Evolutionary conservation across 30 jellyfish, hydroid and myxozoan genomes (phyloP).

Genomic region (Aurelia aurita complex sp. Pacific): DNA sequence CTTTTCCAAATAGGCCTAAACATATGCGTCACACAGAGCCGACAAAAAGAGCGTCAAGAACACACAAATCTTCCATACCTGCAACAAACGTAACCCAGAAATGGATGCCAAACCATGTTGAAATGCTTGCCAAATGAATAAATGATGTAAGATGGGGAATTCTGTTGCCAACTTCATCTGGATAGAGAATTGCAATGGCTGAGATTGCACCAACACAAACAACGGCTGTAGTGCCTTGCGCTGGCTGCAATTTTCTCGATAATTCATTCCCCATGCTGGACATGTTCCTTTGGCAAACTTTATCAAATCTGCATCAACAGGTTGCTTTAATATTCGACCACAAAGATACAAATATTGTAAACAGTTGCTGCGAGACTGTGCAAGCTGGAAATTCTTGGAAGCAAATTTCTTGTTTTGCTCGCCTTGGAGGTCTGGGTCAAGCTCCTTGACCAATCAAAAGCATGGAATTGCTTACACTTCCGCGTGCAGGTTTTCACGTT

Average conservation of each 20-base stretch:
- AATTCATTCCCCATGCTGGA: constrained; percentile 52
- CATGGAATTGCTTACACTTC: no score
- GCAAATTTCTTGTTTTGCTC: background rate
- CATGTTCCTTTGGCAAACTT: background rate
- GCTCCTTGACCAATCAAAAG: no score
- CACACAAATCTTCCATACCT: constrained; percentile 12
- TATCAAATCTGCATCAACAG: no score
- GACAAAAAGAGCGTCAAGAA: background rate
- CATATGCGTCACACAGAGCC: background rate
- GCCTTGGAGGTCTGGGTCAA: constrained; percentile 5
- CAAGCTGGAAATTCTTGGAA: background rate
- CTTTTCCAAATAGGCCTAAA: no score
- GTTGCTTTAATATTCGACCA: no score
- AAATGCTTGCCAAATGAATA: constrained; percentile 31
- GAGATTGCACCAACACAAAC: constrained; percentile 47
- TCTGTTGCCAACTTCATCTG: constrained; percentile 19
- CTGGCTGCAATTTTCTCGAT: constrained; percentile 63
- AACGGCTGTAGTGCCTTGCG: constrained; percentile 65
- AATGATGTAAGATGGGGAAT: constrained; percentile 38
- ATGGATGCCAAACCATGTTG: constrained; percentile 73
- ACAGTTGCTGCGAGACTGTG: no score
- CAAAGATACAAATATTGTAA: no score
- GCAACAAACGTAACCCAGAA: constrained; percentile 81
- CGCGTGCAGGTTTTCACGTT: no score
- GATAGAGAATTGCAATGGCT: constrained; percentile 38